Evolutionary conservation across 2,797 vertebrate genomes (phyloP).

Genomic region (Silurus lanzhouensis): DNA sequence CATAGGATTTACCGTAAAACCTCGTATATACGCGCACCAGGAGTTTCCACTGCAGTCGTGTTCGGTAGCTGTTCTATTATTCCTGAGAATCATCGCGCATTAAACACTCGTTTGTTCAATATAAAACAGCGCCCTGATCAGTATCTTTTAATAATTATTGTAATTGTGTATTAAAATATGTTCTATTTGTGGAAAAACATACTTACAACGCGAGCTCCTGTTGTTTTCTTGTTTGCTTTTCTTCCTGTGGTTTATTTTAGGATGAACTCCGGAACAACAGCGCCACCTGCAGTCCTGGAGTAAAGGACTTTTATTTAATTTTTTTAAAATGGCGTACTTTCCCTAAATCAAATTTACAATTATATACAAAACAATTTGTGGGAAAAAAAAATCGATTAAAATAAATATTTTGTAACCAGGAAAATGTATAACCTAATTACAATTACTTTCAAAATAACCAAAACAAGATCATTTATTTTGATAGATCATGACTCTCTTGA

Average conservation of each 20-base stretch:
- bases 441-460: no score
- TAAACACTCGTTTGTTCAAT: not conserved
- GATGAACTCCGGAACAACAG: not conserved
- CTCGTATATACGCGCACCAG: fast-evolving
- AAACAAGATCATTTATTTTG: no score
- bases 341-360: no score
- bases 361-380: no score
- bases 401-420: no score
- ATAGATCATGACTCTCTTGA: not conserved
- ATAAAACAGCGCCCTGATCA: not conserved
- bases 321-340: not conserved
- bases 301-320: no score
- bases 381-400: no score
- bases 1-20: constrained; percentile 4
- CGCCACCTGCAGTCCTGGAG: constrained; percentile 31
- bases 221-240: not conserved
- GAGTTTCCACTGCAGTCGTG: not conserved
- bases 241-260: not conserved
- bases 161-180: not conserved
- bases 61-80: not conserved
- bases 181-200: not conserved
- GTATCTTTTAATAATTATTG: not conserved
- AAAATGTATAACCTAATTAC: no score
- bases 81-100: not conserved
- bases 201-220: not conserved